Evolutionary conservation across 1,140 invertebrate genomes (phyloP).

Genomic region (Saccostrea echinata): DNA sequence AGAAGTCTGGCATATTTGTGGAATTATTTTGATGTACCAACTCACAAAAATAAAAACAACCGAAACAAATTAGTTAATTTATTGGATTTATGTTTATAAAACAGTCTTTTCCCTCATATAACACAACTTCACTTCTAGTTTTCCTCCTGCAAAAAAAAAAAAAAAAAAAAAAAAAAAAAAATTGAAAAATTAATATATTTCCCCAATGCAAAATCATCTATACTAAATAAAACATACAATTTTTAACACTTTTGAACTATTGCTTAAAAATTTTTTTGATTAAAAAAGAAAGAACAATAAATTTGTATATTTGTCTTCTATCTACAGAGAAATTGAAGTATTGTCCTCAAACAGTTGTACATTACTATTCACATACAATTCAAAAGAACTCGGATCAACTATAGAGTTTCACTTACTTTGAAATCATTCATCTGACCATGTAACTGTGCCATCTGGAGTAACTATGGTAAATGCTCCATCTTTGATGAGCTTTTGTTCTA

Average conservation of each 20-base stretch:
- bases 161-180: background rate
- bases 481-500: conserved; percentile 11
- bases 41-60: background rate
- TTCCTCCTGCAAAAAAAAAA: background rate
- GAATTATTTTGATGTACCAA: background rate
- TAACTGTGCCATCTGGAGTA: background rate
- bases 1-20: background rate
- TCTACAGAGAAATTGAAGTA: no score
- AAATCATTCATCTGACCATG: background rate
- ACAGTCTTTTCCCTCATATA: conserved; percentile 7
- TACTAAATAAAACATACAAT: no score
- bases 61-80: background rate
- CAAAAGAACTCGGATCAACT: no score
- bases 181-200: background rate
- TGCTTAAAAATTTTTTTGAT: no score
- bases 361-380: background rate
- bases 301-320: no score
- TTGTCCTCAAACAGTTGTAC: background rate
- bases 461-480: background rate
- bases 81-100: background rate
- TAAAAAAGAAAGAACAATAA: no score
- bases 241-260: no score
- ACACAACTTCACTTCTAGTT: background rate
- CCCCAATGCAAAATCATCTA: no score
- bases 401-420: background rate